Base-by-base conservation (phyloP, 2,888 invertebrate genomes). In the Helleia helle region DNA sequence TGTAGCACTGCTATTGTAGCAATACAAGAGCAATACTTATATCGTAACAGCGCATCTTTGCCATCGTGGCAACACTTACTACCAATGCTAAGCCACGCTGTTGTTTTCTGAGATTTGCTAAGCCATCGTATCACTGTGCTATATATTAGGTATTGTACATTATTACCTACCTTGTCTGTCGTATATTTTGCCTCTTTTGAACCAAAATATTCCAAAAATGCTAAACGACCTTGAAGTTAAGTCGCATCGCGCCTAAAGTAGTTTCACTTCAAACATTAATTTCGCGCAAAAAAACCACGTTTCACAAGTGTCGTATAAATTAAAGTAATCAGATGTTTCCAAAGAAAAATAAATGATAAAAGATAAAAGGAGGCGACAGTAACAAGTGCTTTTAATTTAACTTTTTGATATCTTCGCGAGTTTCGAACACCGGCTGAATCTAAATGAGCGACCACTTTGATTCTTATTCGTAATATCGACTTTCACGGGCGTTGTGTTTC, bases 311-410 rank as follows among this genome's bases (percentile, higher is more conserved):
- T 34, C 34, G 22, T 34, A 18, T 34, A 18, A 29, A 22, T 29
- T 15, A 12, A 40, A 26, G 30, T 17, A 31, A 31, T 40, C 24
- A 31, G 17, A 25, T 26, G 25, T 40, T 40, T 31, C 29, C 11
- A 31, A 40, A 26, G 40, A 40, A 25, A 31, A 40, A 40, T 31
- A 31, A 40, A 40, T 40, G 40, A 26, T 26, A 12, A 11, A 7
- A 40, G 26, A 40, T 40, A 40, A 40, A 26, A 40, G 31, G 31
- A 30, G 25, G 14, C 28, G 36, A 27, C 36, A 18, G 29, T 40
- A 59, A 70, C 66, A 70, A 71, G 69, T 68, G 59, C 56, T 52
- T 52, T 59, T 67, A 71, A 71, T 71, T 71, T 71, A 71, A 71
- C 71, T 71, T 71, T 65, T 60, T 57, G 59, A 60, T 62, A 68